Percentiles rank a stretch among this genome's conserved stretches.
Evolutionary conservation across 2,113 vertebrate genomes (phyloP).

Genomic region (Mustelus asterias): DNA sequence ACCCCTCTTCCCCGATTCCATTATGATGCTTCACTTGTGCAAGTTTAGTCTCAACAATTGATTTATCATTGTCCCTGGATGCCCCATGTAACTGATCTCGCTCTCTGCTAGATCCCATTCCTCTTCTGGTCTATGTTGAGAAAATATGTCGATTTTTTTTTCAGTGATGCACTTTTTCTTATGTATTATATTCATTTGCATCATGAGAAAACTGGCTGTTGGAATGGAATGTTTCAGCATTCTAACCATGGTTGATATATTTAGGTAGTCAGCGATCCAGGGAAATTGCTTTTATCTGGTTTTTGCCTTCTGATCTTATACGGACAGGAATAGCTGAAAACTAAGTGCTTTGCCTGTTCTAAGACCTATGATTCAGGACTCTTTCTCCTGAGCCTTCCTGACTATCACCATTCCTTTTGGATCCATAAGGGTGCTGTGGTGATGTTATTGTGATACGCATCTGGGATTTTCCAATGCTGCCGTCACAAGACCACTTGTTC

Average conservation of each 20-base stretch:
- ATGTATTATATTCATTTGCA: not conserved
- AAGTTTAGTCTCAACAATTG: not conserved
- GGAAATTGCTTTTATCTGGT: not conserved
- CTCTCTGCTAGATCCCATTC: not conserved
- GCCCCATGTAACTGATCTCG: not conserved
- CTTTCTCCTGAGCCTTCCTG: not conserved
- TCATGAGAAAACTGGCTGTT: not conserved
- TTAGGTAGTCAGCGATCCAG: not conserved
- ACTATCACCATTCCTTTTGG: not conserved
- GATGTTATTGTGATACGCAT: not conserved
- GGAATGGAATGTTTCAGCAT: not conserved
- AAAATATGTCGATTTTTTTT: not conserved
- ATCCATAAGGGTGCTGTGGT: not conserved
- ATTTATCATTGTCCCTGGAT: not conserved
- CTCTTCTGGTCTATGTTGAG: not conserved
- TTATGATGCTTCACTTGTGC: not conserved
- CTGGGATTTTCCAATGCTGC: not conserved
- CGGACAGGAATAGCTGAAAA: not conserved
- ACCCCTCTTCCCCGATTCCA: not conserved
- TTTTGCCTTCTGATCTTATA: not conserved
- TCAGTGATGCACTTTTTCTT: not conserved
- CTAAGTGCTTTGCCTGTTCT: not conserved
- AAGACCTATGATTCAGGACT: not conserved
- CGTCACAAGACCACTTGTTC: not conserved
- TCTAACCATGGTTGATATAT: not conserved